Evolutionary conservation across 2,888 invertebrate species (phyloP).

Genomic region (Mycalesis mineus): DNA sequence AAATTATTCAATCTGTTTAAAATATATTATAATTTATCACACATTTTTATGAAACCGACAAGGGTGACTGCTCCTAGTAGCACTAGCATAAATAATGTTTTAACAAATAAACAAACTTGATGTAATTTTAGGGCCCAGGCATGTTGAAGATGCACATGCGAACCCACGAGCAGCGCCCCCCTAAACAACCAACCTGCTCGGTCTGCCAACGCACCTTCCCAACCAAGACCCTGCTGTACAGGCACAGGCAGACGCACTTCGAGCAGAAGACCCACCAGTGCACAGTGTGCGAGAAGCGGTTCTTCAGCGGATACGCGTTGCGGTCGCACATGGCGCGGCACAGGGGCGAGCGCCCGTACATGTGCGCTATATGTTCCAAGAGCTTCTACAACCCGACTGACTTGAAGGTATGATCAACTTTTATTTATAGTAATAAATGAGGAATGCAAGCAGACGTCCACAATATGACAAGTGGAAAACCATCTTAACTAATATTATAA

Average conservation of each 20-base stretch:
- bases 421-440: no score
- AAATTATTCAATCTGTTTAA: no score
- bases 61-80: no score
- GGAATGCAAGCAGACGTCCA: no score
- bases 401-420: conserved; percentile 74
- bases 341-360: conserved; percentile 71
- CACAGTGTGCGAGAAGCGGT: conserved; percentile 70
- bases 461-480: no score
- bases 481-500: no score
- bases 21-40: no score
- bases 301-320: conserved; percentile 71
- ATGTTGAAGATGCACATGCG: conserved; percentile 83
- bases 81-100: no score
- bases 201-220: conserved; percentile 80
- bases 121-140: conserved; percentile 71
- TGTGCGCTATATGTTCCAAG: conserved; percentile 77
- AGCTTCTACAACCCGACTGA: conserved; percentile 79
- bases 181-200: conserved; percentile 79
- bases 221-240: conserved; percentile 79
- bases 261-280: conserved; percentile 74
- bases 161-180: conserved; percentile 78
- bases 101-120: no score
- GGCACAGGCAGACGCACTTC: conserved; percentile 81
- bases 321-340: conserved; percentile 74
- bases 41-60: no score